Evolutionary conservation across 2,888 invertebrate species (phyloP), one percentile per base, ranked within the genome.

Genomic region (Drosophila neonasuta): DNA sequence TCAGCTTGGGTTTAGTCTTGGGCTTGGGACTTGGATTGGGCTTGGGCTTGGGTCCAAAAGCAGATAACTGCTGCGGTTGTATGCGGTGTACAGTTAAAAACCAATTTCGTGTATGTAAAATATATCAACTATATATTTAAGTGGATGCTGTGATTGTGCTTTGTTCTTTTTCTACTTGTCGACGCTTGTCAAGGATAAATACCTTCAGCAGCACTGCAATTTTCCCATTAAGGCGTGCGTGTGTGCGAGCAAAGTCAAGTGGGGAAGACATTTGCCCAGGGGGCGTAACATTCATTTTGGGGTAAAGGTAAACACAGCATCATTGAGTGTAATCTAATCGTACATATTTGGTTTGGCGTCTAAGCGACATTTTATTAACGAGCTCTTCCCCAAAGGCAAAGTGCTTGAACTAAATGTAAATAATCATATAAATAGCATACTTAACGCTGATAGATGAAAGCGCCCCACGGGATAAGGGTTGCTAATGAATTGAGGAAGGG

Each of bases 91-190:
- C 84, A 74, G 79, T 83, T 86, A 83, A 83, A 83, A 83, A 86
- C 83, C 86, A 83, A 83, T 86, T 83, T 86, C 84, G 79, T 83
- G 86, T 83, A 86, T 83, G 86, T 80, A 74, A 81, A 82, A 81
- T 85, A 80, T 81, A 78, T 81, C 77, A 85, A 85, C 85, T 82
- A 85, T 85, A 78, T 74, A 81, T 85, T 85, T 85, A 81, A 81
- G 82, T 81, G 85, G 73, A 61, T 85, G 75, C 58, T 73, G 59
- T 69, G 66, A 76, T 79, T 68, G 45, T 61, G 63, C 57, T 66
- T 72, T 61, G 59, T 60, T 54, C 20, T 57, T 50, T 49, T 61
- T 49, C 69, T 77, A 68, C 74, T 79, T 80, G 79, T 81, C 20
- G 20, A 32, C 81, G 84, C 84, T 64, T 84, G 81, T 81, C 84